Evolutionary conservation across 2,113 vertebrate genomes (phyloP).

Genomic region (Crotalus viridis): DNA sequence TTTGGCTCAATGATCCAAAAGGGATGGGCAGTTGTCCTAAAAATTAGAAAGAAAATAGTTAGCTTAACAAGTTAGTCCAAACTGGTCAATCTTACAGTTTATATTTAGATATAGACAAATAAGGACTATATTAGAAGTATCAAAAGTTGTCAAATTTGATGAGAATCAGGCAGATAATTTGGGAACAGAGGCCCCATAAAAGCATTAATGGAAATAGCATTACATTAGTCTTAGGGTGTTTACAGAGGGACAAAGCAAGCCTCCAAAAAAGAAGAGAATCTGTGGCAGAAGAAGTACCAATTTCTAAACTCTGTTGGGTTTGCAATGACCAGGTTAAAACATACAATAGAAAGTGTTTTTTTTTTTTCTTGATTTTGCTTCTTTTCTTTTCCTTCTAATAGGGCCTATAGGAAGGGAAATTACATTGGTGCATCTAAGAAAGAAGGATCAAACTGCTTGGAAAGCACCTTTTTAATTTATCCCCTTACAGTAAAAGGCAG

Average conservation of each 20-base stretch:
- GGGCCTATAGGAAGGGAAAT: background rate
- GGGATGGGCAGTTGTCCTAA: background rate
- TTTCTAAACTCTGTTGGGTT: background rate
- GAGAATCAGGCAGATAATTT: background rate
- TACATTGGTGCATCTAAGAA: background rate
- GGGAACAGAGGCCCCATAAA: background rate
- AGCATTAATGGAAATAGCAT: background rate
- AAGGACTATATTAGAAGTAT: conserved; percentile 4
- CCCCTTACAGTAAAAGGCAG: background rate
- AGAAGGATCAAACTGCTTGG: background rate
- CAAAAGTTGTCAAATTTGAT: background rate
- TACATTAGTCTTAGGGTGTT: background rate
- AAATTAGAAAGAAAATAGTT: background rate
- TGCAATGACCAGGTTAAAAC: background rate
- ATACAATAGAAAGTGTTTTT: background rate
- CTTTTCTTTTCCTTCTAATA: background rate
- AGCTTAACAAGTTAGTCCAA: conserved; percentile 3
- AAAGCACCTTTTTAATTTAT: background rate
- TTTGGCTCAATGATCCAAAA: conserved; percentile 2
- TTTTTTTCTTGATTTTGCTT: background rate
- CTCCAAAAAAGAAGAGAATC: background rate
- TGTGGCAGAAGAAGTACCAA: background rate
- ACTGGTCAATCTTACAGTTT: background rate
- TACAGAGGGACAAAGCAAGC: no score
- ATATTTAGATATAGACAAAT: conserved; percentile 10